Percentiles rank a stretch among this genome's conserved stretches.
Conservation (phyloP, 2,888 invertebrate species). For the Lacanobia wlatinum region DNA sequence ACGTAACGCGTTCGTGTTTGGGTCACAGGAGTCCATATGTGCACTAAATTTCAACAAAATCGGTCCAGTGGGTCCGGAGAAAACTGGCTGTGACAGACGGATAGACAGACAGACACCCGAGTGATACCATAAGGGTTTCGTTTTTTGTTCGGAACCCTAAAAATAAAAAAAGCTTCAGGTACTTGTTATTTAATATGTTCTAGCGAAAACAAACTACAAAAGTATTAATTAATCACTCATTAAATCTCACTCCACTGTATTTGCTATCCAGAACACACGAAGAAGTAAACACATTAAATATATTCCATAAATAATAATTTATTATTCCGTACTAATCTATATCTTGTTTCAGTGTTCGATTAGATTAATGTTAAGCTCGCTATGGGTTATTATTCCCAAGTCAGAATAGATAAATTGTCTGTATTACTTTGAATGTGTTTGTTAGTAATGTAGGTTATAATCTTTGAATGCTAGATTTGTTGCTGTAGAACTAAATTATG, state of each 20-base stretch:
- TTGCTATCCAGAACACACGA: not conserved
- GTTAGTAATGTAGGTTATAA: conserved; percentile 5
- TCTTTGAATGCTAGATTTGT: not conserved
- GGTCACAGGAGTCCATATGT: too few species aligned
- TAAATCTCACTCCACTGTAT: not conserved
- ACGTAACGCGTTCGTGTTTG: too few species aligned
- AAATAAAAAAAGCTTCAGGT: too few species aligned
- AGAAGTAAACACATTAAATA: conserved; percentile 28
- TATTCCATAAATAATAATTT: conserved; percentile 46
- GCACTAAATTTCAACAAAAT: too few species aligned
- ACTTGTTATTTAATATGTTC: not conserved
- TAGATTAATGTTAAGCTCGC: conserved; percentile 32
- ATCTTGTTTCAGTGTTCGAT: conserved; percentile 41
- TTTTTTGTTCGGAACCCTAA: too few species aligned
- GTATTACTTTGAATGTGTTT: conserved; percentile 26
- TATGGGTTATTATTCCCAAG: conserved; percentile 34
- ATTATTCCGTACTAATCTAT: conserved; percentile 50
- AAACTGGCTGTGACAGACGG: too few species aligned
- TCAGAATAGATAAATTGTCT: conserved; percentile 52
- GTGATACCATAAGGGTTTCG: too few species aligned
- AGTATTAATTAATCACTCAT: conserved; percentile 23
- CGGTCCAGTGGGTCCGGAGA: too few species aligned
- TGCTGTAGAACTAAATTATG: not conserved
- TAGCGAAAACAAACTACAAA: not conserved
- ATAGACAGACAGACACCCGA: too few species aligned